phyloP scores from a whole-genome alignment of 2,888 invertebrate genomes.

The Mesochorus sp. region DNA sequence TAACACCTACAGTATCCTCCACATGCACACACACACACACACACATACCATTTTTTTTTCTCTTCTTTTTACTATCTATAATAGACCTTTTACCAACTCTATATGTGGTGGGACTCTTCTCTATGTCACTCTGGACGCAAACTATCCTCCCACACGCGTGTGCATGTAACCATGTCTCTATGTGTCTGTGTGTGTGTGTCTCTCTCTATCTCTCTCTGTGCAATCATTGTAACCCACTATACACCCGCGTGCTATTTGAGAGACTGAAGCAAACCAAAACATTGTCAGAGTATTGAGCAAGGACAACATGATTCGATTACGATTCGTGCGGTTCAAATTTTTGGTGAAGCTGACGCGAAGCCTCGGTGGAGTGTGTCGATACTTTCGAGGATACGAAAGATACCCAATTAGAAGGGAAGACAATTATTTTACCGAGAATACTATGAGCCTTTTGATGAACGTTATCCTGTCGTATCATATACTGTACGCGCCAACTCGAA shows the following conservation, averaged over 20 bases:
- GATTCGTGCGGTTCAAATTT: neutral
- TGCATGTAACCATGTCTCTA: neutral
- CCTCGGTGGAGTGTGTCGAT: no score
- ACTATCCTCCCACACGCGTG: constrained; percentile 63
- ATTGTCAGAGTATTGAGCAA: neutral
- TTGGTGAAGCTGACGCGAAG: no score
- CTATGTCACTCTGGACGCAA: constrained; percentile 30
- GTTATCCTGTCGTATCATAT: no score
- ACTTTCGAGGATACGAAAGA: neutral
- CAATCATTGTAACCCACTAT: constrained; percentile 71
- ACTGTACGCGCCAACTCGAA: no score
- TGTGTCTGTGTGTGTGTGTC: constrained; percentile 21
- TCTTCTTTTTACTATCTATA: constrained; percentile 13
- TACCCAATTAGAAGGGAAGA: neutral
- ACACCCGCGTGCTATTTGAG: constrained; percentile 68
- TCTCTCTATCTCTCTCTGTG: no score
- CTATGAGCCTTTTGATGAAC: no score
- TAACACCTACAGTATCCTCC: constrained; percentile 36
- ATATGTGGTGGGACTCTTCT: constrained; percentile 2
- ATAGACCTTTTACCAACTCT: constrained; percentile 10
- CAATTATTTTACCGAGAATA: no score
- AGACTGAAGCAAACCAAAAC: constrained; percentile 51
- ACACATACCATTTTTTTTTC: neutral
- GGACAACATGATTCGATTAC: neutral
- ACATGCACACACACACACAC: no score